Base-by-base conservation (phyloP, 2,797 vertebrate genomes). In the Gymnocypris eckloni region DNA sequence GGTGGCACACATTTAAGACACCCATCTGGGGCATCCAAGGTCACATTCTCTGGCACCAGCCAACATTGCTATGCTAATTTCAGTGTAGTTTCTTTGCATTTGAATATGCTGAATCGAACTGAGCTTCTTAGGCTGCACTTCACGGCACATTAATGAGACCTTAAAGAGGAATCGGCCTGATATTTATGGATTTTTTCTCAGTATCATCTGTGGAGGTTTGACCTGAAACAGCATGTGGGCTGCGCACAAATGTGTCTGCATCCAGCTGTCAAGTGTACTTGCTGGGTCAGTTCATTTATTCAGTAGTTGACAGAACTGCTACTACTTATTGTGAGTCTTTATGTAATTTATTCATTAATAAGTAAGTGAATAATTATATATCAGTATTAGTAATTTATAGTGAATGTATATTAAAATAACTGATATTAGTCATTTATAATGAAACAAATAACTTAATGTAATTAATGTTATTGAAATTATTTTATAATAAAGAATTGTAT, bases 161-260 rank as follows among this genome's bases (percentile, higher is more conserved):
- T 56, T 78, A 4, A 61, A 56, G 22, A 61, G n/a, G 43, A 69
- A 52, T 83, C 45, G 73, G 69, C 85, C 76, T 8, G 87, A 87
- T 91, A 87, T 92, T 91, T 88, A 1, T 4, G 1, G 90, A 91
- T 85, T 88, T 92, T 94, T 92, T 93, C 88, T 91, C 90, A 91
- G 83, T 52, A 66, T 89, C 85, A 66, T 89, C 90, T 88, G 91
- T 90, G 90, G 91, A 41, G 88, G 76, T 76, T 84, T 83, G 83
- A 79, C 48, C 91, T 86, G 86, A 80, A 84, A 16, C 66, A 56
- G 73, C 73, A 33, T 85, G 83, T 61, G 82, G 81, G 81, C 83
- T 82, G 82, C 69, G 69, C 56, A 70, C 79, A 83, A 86, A 89
- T 85, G 83, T 82, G 43, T 86, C 89, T 91, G 33, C 86, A 89